A percentile compares a stretch with the other conserved stretches of the same genome.
These are phyloP conservation scores for Apis laboriosa DNA, from an alignment of 1,140 invertebrate genomes.

Conservation along the genomic window DNA sequence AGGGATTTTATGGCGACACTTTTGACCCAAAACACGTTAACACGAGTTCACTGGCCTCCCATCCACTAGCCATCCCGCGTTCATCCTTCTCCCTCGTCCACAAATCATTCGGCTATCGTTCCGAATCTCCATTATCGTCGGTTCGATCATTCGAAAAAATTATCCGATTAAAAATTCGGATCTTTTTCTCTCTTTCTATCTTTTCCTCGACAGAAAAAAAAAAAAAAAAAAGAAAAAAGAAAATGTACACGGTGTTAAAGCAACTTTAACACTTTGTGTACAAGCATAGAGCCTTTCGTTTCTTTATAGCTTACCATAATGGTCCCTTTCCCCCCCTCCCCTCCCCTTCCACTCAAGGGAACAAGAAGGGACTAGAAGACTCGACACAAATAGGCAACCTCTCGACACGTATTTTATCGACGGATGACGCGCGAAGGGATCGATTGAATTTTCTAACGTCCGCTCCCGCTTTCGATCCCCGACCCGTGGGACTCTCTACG, in stretches of 20 bases:
- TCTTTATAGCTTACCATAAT: constrained; percentile 21
- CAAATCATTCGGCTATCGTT: not conserved
- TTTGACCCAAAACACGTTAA: constrained; percentile 34
- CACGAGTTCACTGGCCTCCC: constrained; percentile 24
- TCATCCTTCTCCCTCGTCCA: constrained; percentile 9
- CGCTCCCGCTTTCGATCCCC: constrained; percentile 46
- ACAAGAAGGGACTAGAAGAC: not conserved
- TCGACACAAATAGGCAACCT: constrained; percentile 38
- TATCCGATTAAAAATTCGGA: too few species aligned
- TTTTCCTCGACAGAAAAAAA: not conserved
- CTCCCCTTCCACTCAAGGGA: not conserved
- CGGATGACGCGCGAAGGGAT: constrained; percentile 48
- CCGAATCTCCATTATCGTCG: not conserved
- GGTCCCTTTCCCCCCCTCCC: not conserved
- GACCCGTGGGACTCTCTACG: constrained; percentile 72
- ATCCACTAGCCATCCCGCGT: constrained; percentile 9
- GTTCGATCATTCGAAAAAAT: too few species aligned
- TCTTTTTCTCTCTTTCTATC: not conserved
- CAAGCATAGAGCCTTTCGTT: constrained; percentile 6
- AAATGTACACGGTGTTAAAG: not conserved
- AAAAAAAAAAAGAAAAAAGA: not conserved
- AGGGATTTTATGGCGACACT: constrained; percentile 37
- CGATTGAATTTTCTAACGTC: constrained; percentile 58
- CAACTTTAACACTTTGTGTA: not conserved
- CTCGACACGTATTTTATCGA: constrained; percentile 57